Base-by-base conservation (phyloP, 2,888 invertebrate genomes). In the Drosophila paucipuncta region DNA sequence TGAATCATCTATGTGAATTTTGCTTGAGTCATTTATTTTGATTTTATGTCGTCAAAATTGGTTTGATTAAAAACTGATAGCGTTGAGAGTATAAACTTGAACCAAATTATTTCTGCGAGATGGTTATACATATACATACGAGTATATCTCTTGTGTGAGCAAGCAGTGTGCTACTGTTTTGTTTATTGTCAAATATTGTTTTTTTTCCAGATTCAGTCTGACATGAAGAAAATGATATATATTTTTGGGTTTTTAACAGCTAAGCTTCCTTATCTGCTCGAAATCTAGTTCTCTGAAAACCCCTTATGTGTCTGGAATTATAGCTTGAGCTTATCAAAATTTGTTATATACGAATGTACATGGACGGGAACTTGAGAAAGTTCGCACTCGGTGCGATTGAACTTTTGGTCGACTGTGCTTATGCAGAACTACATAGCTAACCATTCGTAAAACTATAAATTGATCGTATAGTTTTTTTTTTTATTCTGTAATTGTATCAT, bases 1-100 rank as follows among this genome's bases (percentile, higher is more conserved):
- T 57, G 55, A 57, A 39, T 57, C 55, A 57, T 39, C 5, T 22
- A 18, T 10, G 16, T 28, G 39, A 39, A 39, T 35, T 11, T 31
- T 52, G 4, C 6, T 10, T n/a, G n/a, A 25, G 2, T 54, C 5
- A 2, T 16, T 33, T 54, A 2, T 25, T 35, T 35, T 10, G 22
- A 35, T 31, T 16, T 7, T 0, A 16, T 16, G 16, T 35, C 22
- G 9, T 16, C 1, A 3, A 18, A 25, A 37, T 4, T n/a, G 11
- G 25, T 16, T 16, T 13, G 7, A 25, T 16, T 22, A n/a, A 11
- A 30, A 52, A 16, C 3, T n/a, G 10, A 50, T n/a, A 41, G 10
- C n/a, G 41, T 41, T 10, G n/a, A n/a, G 41, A 43, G 22, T 43
- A 43, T 41, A 10, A n/a, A 1, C 5, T 10, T 10, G 5, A 4